Base-by-base conservation (phyloP, 2,888 invertebrate species). In the Autographa pulchrina region DNA sequence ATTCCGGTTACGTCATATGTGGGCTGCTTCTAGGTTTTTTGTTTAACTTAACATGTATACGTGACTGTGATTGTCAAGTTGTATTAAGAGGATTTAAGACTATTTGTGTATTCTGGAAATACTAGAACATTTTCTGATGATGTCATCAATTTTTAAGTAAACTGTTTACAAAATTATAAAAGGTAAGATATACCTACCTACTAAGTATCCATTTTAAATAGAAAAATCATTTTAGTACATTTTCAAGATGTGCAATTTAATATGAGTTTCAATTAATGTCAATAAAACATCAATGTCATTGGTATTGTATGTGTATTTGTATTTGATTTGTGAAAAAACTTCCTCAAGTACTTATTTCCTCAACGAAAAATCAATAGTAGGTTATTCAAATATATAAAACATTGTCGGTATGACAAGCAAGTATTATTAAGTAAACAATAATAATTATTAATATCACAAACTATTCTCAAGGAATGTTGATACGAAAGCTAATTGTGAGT, bases 1-100 rank as follows among this genome's bases (percentile, higher is more conserved):
- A 77, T 83, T 81, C 80, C 78, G 84, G 80, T 83, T 83, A 74
- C 75, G 69, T 83, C 82, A 83, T 70, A 74, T 82, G 82, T 74
- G 69, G 79, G 64, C 64, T 67, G 52, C 18, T 25, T 25, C 60
- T 43, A 20, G 25, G 31, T 58, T 56, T 58, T 69, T 61, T 69
- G 25, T 56, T 52, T 13, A 41, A 52, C 54, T 43, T 56, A 25
- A n/a, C 18, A 32, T 32, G 18, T 64, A 13, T 64, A 41, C 56
- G 43, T 74, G 48, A 48, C 60, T 63, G 65, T 71, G 68, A 78
- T 43, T 67, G 43, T 13, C 16, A 43, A 54, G 7, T 4, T 66
- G 41, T 59, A 62, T 32, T 52, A n/a, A 8, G 62, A 48, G 0
- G 58, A 38, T 43, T 20, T n/a, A 25, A n/a, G 25, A 35, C 25